Conservation (phyloP, 2,113 vertebrate genomes). For the Acanthochromis polyacanthus region DNA sequence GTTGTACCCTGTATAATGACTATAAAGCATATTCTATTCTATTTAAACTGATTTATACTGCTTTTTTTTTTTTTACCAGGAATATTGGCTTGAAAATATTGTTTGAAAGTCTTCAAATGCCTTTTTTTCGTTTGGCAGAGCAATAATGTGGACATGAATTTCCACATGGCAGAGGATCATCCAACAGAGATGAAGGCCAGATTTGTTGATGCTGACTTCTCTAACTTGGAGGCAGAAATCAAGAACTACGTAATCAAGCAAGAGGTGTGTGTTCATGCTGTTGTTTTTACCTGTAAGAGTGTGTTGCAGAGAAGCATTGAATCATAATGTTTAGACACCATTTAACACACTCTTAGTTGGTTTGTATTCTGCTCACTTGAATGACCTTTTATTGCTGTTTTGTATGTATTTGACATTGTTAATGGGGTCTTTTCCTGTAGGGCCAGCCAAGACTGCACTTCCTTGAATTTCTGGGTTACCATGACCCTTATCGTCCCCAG, state of each 20-base stretch:
- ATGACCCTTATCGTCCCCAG: slow-evolving; percentile 58
- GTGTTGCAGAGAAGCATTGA: neutral
- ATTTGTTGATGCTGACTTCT: slow-evolving; percentile 47
- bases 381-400: slow-evolving; percentile 4
- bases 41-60: neutral
- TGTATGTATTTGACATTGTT: slow-evolving; percentile 10
- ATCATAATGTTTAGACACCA: neutral
- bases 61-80: neutral
- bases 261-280: slow-evolving; percentile 62
- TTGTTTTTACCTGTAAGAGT: neutral
- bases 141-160: slow-evolving; percentile 56
- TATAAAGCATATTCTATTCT: too few relatives aligned
- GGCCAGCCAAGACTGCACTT: slow-evolving; percentile 71
- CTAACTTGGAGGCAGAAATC: slow-evolving; percentile 73
- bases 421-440: slow-evolving; percentile 59
- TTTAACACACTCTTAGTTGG: neutral
- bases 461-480: slow-evolving; percentile 75
- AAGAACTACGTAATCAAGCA: slow-evolving; percentile 70
- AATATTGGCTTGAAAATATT: neutral
- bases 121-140: slow-evolving; percentile 49
- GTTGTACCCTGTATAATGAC: too few relatives aligned
- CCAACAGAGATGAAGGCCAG: slow-evolving; percentile 16
- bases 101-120: neutral
- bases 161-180: slow-evolving; percentile 18
- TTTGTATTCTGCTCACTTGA: slow-evolving; percentile 15